These are phyloP conservation scores for Trachemys scripta DNA, from an alignment of 2,113 vertebrate species.

Conservation along the genomic window DNA sequence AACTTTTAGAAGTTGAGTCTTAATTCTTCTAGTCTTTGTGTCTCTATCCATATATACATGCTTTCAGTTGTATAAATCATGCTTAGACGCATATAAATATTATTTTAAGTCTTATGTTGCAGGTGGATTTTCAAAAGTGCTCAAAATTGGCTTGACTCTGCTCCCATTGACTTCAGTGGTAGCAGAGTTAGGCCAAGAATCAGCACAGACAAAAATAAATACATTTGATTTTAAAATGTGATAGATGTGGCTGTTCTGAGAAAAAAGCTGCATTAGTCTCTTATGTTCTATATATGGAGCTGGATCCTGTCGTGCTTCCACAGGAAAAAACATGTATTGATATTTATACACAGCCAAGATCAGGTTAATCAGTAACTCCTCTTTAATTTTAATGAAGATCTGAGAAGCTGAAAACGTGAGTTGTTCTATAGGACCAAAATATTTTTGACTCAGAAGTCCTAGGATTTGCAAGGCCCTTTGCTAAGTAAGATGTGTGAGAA, in stretches of 20 bases:
- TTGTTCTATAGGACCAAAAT: not conserved
- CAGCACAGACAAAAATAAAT: not conserved
- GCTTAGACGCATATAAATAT: not conserved
- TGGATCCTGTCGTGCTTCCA: not conserved
- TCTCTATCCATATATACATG: fast-evolving
- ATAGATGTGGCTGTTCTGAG: not conserved
- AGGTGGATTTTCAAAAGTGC: not conserved
- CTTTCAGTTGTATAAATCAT: not conserved
- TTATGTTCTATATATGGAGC: not conserved
- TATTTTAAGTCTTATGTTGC: not conserved
- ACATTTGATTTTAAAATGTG: not conserved
- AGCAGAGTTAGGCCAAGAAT: not conserved
- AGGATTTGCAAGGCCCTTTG: not conserved
- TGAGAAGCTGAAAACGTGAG: not conserved
- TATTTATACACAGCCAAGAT: not conserved
- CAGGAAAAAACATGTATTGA: not conserved
- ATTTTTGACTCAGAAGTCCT: not conserved
- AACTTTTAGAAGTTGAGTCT: not conserved
- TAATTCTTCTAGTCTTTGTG: not conserved
- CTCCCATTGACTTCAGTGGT: not conserved
- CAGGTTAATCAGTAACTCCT: not conserved
- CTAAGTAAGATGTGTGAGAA: not conserved
- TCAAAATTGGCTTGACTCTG: not conserved
- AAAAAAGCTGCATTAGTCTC: not conserved
- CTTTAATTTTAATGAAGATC: not conserved